Conservation (phyloP, 2,888 invertebrate species). For the Julus scanicus region DNA sequence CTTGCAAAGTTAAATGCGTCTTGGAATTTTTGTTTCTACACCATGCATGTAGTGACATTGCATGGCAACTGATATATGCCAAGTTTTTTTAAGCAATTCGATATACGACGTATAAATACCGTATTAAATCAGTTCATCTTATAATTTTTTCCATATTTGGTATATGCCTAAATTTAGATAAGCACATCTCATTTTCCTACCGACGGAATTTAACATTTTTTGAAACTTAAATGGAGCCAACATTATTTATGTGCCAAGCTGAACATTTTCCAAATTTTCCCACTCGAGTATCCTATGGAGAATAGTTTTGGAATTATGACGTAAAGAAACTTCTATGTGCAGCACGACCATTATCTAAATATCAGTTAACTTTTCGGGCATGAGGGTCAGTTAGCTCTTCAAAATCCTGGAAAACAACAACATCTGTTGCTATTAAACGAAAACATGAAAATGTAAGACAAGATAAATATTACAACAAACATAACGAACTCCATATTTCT, state of each 20-base stretch:
- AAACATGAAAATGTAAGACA: no score
- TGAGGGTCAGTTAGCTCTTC: no score
- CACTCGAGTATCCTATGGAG: background rate
- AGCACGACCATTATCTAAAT: no score
- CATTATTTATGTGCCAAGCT: background rate
- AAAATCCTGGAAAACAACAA: no score
- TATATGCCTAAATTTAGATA: background rate
- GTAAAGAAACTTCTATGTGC: background rate
- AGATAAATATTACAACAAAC: no score
- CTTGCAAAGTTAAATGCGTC: background rate
- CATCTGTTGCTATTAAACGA: no score
- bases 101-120: background rate
- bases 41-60: background rate
- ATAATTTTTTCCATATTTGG: constrained; percentile 2
- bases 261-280: background rate
- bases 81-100: background rate
- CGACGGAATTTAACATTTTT: background rate
- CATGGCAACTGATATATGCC: background rate
- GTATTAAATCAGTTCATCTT: background rate
- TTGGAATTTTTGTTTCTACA: background rate
- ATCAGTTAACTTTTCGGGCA: no score
- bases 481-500: no score
- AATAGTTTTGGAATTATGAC: background rate
- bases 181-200: background rate
- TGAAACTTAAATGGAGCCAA: background rate